Percentiles rank a stretch among this genome's conserved stretches.
phyloP scores from a whole-genome alignment of 35 echinoderm and acorn worm genomes.

The Lytechinus variegatus region DNA sequence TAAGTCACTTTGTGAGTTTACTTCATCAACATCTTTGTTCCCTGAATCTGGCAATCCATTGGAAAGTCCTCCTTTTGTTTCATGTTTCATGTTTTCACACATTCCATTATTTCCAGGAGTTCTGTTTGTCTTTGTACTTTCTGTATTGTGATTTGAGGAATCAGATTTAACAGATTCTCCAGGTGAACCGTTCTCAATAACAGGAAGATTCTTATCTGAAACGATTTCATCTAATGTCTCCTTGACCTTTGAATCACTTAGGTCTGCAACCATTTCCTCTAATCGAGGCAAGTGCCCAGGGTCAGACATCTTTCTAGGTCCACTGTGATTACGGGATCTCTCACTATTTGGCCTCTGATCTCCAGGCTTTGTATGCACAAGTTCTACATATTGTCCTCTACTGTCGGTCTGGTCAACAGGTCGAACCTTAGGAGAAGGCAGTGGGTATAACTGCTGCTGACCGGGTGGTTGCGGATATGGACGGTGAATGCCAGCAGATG shows the following conservation, averaged over 20 bases:
- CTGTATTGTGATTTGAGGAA: slow-evolving; percentile 17
- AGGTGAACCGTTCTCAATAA: slow-evolving; percentile 37
- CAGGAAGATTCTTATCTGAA: not conserved
- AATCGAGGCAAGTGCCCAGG: slow-evolving; percentile 78
- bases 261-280: slow-evolving; percentile 87
- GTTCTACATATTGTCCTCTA: slow-evolving; percentile 70
- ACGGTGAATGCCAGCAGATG: slow-evolving; percentile 19
- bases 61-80: not conserved
- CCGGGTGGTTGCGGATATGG: slow-evolving; percentile 49
- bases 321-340: slow-evolving; percentile 25
- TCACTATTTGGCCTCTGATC: slow-evolving; percentile 9
- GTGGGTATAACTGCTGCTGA: slow-evolving; percentile 47
- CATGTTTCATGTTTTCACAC: slow-evolving; percentile 21
- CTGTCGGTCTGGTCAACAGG: slow-evolving; percentile 55
- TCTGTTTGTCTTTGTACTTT: not conserved
- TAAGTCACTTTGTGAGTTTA: not conserved
- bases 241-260: slow-evolving; percentile 67
- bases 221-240: slow-evolving; percentile 49
- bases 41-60: slow-evolving; percentile 38
- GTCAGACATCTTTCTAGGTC: slow-evolving; percentile 46
- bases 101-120: not conserved
- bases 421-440: slow-evolving; percentile 67
- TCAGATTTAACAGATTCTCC: not conserved
- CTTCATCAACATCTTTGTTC: not conserved
- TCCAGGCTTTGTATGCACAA: slow-evolving; percentile 64